phyloP scores from a whole-genome alignment of 2,888 invertebrate species.

The Rhodophaea formosa region DNA sequence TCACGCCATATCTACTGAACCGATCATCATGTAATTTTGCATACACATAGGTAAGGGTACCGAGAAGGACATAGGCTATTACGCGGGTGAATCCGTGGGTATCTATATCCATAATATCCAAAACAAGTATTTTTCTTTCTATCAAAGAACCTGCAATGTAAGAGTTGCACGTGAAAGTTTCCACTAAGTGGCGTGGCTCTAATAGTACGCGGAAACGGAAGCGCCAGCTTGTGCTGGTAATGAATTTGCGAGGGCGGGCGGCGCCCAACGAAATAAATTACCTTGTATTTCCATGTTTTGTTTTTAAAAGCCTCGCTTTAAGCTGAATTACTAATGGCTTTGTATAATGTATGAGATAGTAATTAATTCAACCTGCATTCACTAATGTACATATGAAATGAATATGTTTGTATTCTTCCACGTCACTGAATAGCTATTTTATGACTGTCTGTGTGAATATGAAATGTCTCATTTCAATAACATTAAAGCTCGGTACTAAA shows the following conservation, averaged over 20 bases:
- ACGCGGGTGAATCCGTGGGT: no score
- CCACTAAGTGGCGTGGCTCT: constrained; percentile 16
- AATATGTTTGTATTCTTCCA: constrained; percentile 7
- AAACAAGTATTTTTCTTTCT: not conserved
- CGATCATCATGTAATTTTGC: no score
- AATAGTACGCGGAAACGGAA: constrained; percentile 67
- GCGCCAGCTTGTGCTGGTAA: constrained; percentile 72
- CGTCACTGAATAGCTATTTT: not conserved
- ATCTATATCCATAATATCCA: no score
- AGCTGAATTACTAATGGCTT: constrained; percentile 49
- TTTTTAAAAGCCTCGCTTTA: constrained; percentile 63
- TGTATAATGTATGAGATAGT: constrained; percentile 29
- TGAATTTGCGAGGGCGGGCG: constrained; percentile 76
- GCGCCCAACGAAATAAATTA: constrained; percentile 71
- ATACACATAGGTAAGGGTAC: no score
- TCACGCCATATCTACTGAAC: no score
- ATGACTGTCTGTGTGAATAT: not conserved
- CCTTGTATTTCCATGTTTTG: constrained; percentile 63
- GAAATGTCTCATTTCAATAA: constrained; percentile 2
- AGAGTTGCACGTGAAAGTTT: not conserved
- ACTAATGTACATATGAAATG: constrained; percentile 8
- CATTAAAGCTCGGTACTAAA: not conserved
- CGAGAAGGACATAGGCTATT: no score
- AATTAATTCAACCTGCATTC: constrained; percentile 2
- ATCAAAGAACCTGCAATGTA: constrained; percentile 38